Base-by-base conservation (phyloP, 1,140 invertebrate species). In the Calosoma granatense region DNA sequence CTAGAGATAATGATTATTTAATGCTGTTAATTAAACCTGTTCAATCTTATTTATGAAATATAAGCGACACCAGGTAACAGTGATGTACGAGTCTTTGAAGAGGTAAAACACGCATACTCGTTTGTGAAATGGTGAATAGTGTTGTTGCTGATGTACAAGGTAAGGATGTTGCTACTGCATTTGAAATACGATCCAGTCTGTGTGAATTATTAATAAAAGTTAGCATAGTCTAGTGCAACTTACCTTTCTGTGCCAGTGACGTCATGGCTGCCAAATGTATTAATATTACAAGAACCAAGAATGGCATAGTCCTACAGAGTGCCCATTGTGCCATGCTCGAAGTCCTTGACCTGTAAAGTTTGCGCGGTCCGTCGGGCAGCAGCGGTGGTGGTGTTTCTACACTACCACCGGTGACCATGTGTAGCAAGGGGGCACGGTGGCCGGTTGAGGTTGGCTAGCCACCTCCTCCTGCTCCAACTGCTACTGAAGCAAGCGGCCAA, bases 311-410 rank as follows among this genome's bases (percentile, higher is more conserved):
- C 17, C 41, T 47, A 47, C 9, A 6, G 41, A 47, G 41, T 47
- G 41, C 41, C 41, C 41, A 47, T 47, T 47, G 41, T 47, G 41
- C 41, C 41, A 47, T 47, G 41, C 41, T 47, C 41, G 41, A 9
- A 17, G 9, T 17, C 41, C 41, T 9, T 47, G 15, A 6, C 6
- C 41, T 17, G 26, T 14, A 6, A 6, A 30, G 6, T 30, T 30
- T 14, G 15, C 41, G 15, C 6, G 41, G 15, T 47, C 9, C 26
- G 6, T 36, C 26, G 26, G 26, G n/a, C 26, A n/a, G 26, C 26
- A 6, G 26, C 6, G 26, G 6, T 9, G n/a, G 26, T 36, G 6
- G 6, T 36, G 26, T 36, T 36, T 12, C 41, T 17, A 47, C 41
- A 47, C 41, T 17, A 47, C 41, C 15, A 17, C 41, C n/a, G n/a